Conservation (phyloP, 2,888 invertebrate species). For the Globia sparganii region DNA sequence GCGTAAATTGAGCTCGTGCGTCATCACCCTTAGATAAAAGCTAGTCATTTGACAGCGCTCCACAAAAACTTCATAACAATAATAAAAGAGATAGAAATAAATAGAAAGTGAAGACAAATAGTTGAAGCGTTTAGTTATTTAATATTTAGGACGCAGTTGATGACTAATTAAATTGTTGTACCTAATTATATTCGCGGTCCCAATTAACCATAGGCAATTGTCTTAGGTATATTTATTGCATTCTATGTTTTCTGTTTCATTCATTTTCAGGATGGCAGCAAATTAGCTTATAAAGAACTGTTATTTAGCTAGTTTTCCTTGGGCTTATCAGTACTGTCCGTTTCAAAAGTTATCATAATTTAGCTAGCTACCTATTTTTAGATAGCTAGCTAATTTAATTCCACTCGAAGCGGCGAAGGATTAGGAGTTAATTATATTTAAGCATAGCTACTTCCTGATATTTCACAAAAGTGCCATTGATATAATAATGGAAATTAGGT, state of each 20-base stretch:
- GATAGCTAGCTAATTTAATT: neutral
- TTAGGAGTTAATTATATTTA: conserved; percentile 45
- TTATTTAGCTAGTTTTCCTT: conserved; percentile 10
- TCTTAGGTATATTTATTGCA: conserved; percentile 20
- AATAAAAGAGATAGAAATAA: conserved; percentile 37
- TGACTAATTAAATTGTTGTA: conserved; percentile 24
- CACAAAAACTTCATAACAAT: conserved; percentile 19
- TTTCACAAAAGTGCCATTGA: conserved; percentile 67
- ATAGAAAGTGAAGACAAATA: conserved; percentile 26
- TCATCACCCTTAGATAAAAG: neutral
- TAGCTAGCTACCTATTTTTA: neutral
- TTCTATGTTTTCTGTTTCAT: neutral
- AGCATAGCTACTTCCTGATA: conserved; percentile 62
- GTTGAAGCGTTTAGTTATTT: conserved; percentile 34
- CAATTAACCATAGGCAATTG: conserved; percentile 28
- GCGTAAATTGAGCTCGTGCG: neutral
- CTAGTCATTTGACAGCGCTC: neutral
- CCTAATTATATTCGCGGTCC: conserved; percentile 25
- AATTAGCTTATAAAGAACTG: neutral
- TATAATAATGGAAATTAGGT: conserved; percentile 57
- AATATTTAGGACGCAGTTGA: conserved; percentile 33
- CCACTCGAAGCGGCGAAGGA: conserved; percentile 45
- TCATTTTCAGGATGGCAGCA: conserved; percentile 14
- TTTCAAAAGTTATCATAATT: neutral
- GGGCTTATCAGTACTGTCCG: conserved; percentile 5